These are phyloP conservation scores for Diaperis boleti DNA, from an alignment of 2,888 invertebrate species.

Conservation along the genomic window DNA sequence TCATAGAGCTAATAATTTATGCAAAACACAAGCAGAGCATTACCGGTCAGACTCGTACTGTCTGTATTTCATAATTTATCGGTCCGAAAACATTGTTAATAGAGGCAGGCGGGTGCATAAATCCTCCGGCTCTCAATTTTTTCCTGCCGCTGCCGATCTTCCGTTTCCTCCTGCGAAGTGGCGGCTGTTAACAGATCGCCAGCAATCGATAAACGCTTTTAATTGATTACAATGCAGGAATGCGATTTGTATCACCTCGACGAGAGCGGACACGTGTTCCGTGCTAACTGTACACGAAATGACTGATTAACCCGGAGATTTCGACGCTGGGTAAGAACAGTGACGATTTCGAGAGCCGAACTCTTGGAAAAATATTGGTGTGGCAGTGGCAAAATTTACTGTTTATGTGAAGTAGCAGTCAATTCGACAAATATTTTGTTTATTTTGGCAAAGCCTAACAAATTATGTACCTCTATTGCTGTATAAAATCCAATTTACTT, in stretches of 20 bases:
- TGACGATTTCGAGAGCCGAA: neutral
- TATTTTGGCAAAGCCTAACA: too few relatives aligned
- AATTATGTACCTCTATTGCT: too few relatives aligned
- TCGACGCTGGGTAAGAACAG: neutral
- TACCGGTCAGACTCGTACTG: conserved; percentile 46
- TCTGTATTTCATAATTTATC: conserved; percentile 45
- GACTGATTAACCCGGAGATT: conserved; percentile 11
- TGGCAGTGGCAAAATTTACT: too few relatives aligned
- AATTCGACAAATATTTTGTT: too few relatives aligned
- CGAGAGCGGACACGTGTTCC: conserved; percentile 18
- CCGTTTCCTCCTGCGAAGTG: conserved; percentile 15
- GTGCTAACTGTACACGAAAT: conserved; percentile 19
- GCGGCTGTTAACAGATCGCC: conserved; percentile 19
- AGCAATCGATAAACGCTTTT: conserved; percentile 19
- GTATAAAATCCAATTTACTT: too few relatives aligned
- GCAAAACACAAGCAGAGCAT: conserved; percentile 51
- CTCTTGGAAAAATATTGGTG: too few relatives aligned
- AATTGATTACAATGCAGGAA: conserved; percentile 21
- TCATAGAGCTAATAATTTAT: conserved; percentile 54
- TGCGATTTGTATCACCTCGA: conserved; percentile 26
- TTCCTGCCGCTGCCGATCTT: conserved; percentile 9
- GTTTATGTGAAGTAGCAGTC: too few relatives aligned
- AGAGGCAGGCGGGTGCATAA: conserved; percentile 26
- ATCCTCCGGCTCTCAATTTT: conserved; percentile 13
- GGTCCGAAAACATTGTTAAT: conserved; percentile 46